Conservation (phyloP, 2,113 vertebrate genomes). For the Cyprinodon tularosa region DNA sequence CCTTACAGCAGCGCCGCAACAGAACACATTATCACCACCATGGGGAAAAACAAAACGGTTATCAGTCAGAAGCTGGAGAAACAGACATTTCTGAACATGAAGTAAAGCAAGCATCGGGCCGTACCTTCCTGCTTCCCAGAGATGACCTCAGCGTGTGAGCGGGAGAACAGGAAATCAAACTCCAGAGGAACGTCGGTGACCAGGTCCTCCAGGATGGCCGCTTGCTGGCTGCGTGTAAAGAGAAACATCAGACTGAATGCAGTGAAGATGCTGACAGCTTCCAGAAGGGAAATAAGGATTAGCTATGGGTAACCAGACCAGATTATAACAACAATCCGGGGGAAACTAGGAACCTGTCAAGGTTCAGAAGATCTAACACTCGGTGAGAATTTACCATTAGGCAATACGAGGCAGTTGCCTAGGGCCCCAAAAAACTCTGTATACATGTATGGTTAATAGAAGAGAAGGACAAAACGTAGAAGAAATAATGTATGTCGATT, state of each 20-base stretch:
- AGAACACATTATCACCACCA: background rate
- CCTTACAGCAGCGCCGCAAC: constrained; percentile 72
- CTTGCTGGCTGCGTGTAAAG: constrained; percentile 85
- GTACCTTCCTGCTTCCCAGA: constrained; percentile 97
- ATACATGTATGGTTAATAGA: too few relatives aligned
- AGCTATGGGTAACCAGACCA: background rate
- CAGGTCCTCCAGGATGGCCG: constrained; percentile 92
- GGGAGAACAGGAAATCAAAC: constrained; percentile 95
- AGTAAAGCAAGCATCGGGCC: constrained; percentile 14
- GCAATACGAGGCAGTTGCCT: too few relatives aligned
- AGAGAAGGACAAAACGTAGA: too few relatives aligned
- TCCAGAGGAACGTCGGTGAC: constrained; percentile 89
- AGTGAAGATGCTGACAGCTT: background rate
- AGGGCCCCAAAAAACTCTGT: too few relatives aligned
- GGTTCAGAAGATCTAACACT: too few relatives aligned
- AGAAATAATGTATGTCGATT: too few relatives aligned
- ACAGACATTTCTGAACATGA: too few relatives aligned
- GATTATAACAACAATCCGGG: too few relatives aligned
- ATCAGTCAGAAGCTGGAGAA: background rate
- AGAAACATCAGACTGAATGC: background rate
- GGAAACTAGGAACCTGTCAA: background rate
- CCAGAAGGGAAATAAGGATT: background rate
- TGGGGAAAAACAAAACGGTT: background rate
- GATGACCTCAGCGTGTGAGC: constrained; percentile 95
- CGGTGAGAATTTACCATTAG: too few relatives aligned